A percentile compares a stretch with the other conserved stretches of the same genome.
phyloP scores from a whole-genome alignment of 2,113 vertebrate genomes.

The Stercorarius parasiticus region DNA sequence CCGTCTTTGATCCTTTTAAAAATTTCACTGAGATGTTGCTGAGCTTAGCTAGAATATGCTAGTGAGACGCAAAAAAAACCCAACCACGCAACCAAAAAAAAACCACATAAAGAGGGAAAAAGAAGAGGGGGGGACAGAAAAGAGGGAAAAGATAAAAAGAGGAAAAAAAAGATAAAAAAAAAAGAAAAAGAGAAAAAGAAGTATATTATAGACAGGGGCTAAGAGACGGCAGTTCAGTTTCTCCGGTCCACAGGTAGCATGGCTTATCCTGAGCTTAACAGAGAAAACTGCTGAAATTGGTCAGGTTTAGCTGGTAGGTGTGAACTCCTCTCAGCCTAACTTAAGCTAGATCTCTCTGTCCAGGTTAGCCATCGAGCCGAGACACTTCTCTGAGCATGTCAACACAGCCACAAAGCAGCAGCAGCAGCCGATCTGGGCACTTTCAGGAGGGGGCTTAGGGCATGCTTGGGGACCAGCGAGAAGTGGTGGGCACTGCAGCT shows the following conservation, averaged over 20 bases:
- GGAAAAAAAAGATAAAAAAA: too few species aligned
- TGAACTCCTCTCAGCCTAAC: not conserved
- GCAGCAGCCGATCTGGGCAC: fast-evolving
- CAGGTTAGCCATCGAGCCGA: not conserved
- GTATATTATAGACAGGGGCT: not conserved
- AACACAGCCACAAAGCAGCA: not conserved
- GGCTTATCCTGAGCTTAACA: not conserved
- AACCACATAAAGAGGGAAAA: not conserved
- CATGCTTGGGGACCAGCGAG: fast-evolving
- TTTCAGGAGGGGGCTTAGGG: not conserved
- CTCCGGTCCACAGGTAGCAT: fast-evolving
- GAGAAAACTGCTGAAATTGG: not conserved
- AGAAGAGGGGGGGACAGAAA: too few species aligned
- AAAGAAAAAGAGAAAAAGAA: not conserved
- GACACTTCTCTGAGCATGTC: not conserved
- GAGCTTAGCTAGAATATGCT: not conserved
- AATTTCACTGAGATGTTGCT: not conserved
- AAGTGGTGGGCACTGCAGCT: not conserved
- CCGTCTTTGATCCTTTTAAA: not conserved
- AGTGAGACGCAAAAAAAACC: not conserved
- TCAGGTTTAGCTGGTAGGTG: not conserved
- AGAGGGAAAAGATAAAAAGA: not conserved
- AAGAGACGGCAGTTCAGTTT: not conserved
- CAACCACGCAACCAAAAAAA: too few species aligned
- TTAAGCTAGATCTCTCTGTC: not conserved